phyloP scores from a whole-genome alignment of 2,113 vertebrate genomes.

The Triplophysa tibetana region DNA sequence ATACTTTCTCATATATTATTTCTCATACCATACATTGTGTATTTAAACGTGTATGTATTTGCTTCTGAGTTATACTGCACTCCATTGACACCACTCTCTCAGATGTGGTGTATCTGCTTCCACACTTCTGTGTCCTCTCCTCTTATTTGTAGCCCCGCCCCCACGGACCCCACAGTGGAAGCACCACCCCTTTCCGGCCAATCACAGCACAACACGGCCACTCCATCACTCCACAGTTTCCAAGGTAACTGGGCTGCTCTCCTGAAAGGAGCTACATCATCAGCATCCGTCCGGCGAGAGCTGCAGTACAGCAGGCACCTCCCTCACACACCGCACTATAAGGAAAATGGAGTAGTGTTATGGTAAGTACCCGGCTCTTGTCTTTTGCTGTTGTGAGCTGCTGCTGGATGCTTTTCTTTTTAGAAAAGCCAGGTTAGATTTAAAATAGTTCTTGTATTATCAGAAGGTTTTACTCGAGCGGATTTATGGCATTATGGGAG shows the following conservation, averaged over 20 bases:
- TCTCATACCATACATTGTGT: background rate
- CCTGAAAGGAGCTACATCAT: slow-evolving; percentile 97
- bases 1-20: too few species aligned
- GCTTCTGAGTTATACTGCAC: background rate
- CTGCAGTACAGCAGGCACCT: slow-evolving; percentile 74
- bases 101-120: slow-evolving; percentile 12
- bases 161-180: slow-evolving; percentile 50
- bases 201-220: slow-evolving; percentile 83
- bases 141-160: slow-evolving; percentile 55
- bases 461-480: slow-evolving; percentile 57
- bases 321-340: slow-evolving; percentile 77
- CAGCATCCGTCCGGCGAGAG: slow-evolving; percentile 61
- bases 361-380: slow-evolving; percentile 78
- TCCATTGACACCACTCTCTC: background rate
- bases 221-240: slow-evolving; percentile 91
- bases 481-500: slow-evolving; percentile 34
- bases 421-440: slow-evolving; percentile 1
- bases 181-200: slow-evolving; percentile 80
- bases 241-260: slow-evolving; percentile 88
- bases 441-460: slow-evolving; percentile 50
- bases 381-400: slow-evolving; percentile 56
- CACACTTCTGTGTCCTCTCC: slow-evolving; percentile 54
- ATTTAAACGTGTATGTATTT: background rate
- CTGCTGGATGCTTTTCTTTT: slow-evolving; percentile 47
- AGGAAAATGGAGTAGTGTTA: slow-evolving; percentile 81